These are phyloP conservation scores for Theonella swinhoei DNA, from an alignment of 37 sponge, comb jelly and placozoan species.

Conservation along the genomic window DNA sequence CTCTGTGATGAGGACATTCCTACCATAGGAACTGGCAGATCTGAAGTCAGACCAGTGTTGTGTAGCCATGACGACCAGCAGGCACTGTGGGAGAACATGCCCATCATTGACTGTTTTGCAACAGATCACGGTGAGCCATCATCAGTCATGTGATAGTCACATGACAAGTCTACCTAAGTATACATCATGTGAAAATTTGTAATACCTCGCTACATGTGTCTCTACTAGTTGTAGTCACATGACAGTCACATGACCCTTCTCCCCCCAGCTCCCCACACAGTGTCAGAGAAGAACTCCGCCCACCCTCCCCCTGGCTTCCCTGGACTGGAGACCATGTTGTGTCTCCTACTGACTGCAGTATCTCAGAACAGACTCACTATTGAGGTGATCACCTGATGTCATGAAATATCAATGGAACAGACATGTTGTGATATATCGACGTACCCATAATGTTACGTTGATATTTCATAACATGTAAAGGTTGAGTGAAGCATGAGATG, in stretches of 20 bases:
- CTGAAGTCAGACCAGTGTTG: constrained; percentile 86
- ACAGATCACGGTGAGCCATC: constrained; percentile 99
- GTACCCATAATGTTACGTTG: no score
- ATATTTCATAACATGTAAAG: no score
- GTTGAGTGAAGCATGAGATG: no score
- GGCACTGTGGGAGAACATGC: constrained; percentile 95
- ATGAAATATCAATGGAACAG: no score
- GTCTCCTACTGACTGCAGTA: constrained; percentile 95
- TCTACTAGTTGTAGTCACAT: neutral
- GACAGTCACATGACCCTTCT: neutral
- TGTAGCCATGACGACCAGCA: constrained; percentile 86
- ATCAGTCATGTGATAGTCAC: no score
- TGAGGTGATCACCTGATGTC: constrained; percentile 79
- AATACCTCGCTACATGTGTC: no score
- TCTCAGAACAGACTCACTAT: constrained; percentile 88
- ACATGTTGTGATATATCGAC: no score
- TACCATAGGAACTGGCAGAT: constrained; percentile 53
- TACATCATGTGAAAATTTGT: neutral
- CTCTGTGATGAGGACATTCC: constrained; percentile 69
- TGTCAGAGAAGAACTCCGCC: constrained; percentile 85
- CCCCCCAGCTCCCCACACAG: constrained; percentile 98
- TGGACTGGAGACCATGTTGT: constrained; percentile 98
- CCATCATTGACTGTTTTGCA: constrained; percentile 96
- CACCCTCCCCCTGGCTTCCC: constrained; percentile 96
- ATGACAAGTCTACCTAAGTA: no score